Conservation (phyloP, 2,113 vertebrate species). For the Sylvietta virens region DNA sequence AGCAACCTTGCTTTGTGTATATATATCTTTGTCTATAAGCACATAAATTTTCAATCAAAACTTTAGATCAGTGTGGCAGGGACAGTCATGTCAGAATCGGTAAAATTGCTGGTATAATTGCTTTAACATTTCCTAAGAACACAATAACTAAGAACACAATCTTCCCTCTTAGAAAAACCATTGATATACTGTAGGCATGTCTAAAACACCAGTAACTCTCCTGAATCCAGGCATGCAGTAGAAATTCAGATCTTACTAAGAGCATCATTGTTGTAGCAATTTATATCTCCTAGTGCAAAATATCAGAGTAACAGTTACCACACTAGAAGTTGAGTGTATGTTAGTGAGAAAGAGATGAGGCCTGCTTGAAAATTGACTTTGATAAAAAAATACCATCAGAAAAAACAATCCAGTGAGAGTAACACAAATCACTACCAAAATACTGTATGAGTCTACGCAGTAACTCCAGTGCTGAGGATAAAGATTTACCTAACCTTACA, state of each 20-base stretch:
- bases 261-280: not conserved
- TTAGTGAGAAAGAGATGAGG: not conserved
- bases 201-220: not conserved
- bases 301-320: not conserved
- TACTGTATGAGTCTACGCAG: not conserved
- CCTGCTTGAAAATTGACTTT: not conserved
- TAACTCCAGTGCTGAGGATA: not conserved
- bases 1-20: not conserved
- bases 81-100: not conserved
- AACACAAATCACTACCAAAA: not conserved
- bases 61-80: not conserved
- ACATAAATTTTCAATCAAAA: not conserved
- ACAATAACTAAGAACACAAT: not conserved
- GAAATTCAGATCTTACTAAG: not conserved
- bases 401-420: not conserved
- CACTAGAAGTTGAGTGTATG: not conserved
- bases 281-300: not conserved
- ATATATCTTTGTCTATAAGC: not conserved
- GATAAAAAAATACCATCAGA: not conserved
- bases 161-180: not conserved
- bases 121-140: not conserved
- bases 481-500: not conserved
- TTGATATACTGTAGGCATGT: not conserved
- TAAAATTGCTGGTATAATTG: not conserved
- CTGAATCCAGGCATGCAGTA: not conserved